Percentiles rank a stretch among this genome's conserved stretches.
Conservation (phyloP, 1,140 invertebrate genomes). For the Adelges cooleyi region DNA sequence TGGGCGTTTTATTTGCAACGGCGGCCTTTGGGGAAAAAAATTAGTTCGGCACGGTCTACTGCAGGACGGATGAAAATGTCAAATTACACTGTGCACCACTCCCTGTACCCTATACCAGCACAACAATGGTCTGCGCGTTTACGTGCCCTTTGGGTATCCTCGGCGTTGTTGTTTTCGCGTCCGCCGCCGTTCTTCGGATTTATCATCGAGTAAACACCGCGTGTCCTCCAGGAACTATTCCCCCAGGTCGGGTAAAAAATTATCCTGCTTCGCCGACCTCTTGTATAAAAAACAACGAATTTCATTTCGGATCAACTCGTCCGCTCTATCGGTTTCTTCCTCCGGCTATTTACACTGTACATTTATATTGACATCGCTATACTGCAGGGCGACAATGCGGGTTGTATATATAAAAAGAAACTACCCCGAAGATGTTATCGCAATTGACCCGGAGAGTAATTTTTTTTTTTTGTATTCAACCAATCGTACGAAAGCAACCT, state of each 20-base stretch:
- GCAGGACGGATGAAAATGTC: slow-evolving; percentile 13
- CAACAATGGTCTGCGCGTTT: background rate
- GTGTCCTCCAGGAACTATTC: background rate
- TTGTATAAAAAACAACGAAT: background rate
- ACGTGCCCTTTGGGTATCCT: slow-evolving; percentile 12
- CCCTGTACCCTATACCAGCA: background rate
- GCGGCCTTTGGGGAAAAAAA: background rate
- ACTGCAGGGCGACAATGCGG: no score
- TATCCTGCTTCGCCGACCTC: background rate
- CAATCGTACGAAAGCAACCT: no score
- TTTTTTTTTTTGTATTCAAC: no score
- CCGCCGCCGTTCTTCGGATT: background rate
- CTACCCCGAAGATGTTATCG: no score
- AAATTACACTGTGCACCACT: background rate
- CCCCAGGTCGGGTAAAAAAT: background rate
- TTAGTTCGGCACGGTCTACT: background rate
- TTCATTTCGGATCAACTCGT: background rate
- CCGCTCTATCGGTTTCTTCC: no score
- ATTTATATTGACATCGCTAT: no score
- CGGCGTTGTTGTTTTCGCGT: background rate
- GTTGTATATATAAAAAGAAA: no score
- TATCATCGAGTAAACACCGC: background rate
- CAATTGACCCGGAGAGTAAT: no score
- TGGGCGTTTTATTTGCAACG: background rate
- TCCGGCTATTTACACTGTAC: no score